Evolutionary conservation across 2,888 invertebrate genomes (phyloP).

Genomic region (Oscheius myriophilus): DNA sequence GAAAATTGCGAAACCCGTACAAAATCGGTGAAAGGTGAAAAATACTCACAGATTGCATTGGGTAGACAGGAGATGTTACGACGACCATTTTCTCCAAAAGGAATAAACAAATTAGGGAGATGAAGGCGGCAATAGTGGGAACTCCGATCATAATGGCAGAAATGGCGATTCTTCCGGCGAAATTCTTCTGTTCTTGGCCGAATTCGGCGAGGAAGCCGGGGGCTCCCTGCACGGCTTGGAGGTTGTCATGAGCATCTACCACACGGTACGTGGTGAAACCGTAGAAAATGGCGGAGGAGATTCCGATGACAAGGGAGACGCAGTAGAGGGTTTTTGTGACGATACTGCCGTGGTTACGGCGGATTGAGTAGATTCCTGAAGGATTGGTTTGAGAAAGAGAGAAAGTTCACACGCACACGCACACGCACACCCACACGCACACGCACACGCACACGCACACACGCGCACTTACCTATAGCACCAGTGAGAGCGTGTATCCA

Average conservation of each 20-base stretch:
- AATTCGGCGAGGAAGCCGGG: slow-evolving; percentile 56
- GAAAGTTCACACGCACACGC: not conserved
- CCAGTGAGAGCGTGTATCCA: slow-evolving; percentile 66
- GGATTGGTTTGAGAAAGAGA: not conserved
- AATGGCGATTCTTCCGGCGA: slow-evolving; percentile 65
- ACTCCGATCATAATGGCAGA: slow-evolving; percentile 64
- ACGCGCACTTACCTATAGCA: slow-evolving; percentile 47
- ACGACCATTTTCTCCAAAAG: slow-evolving; percentile 64
- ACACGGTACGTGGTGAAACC: slow-evolving; percentile 67
- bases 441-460: not conserved
- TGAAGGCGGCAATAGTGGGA: slow-evolving; percentile 58
- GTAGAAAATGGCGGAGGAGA: slow-evolving; percentile 67
- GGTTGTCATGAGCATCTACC: slow-evolving; percentile 44
- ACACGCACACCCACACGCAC: not conserved
- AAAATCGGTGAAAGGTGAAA: no score
- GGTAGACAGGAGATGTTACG: slow-evolving; percentile 57
- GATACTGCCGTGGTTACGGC: slow-evolving; percentile 68
- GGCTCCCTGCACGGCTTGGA: slow-evolving; percentile 37
- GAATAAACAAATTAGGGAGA: slow-evolving; percentile 57
- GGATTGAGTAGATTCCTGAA: slow-evolving; percentile 64
- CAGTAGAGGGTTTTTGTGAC: slow-evolving; percentile 68
- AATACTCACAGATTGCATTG: slow-evolving; percentile 55
- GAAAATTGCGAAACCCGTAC: no score
- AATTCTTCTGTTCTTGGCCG: slow-evolving; percentile 56
- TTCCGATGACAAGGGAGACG: slow-evolving; percentile 62